Evolutionary conservation across 2,888 invertebrate species (phyloP).

Genomic region (Melipona bicolor): DNA sequence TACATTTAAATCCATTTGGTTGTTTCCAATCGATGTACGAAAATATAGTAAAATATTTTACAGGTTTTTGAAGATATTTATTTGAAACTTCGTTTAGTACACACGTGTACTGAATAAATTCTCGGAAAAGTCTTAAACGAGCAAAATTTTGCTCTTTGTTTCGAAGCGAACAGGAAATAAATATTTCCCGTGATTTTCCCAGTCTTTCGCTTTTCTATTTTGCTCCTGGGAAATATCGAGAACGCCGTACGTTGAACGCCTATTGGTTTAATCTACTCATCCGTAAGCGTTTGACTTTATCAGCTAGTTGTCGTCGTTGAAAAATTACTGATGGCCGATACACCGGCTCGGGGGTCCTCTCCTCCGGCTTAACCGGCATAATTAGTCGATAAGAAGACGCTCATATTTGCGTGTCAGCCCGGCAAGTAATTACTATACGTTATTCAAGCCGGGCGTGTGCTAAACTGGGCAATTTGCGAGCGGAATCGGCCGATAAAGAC

Average conservation of each 20-base stretch:
- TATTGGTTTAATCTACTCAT: background rate
- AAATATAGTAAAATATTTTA: too few relatives aligned
- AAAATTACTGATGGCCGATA: slow-evolving; percentile 32
- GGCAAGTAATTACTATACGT: slow-evolving; percentile 51
- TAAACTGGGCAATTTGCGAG: slow-evolving; percentile 57
- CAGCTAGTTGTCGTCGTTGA: slow-evolving; percentile 27
- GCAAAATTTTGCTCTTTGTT: too few relatives aligned
- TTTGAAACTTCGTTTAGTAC: too few relatives aligned
- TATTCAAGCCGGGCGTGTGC: slow-evolving; percentile 42
- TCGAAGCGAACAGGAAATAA: background rate
- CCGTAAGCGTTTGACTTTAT: slow-evolving; percentile 25
- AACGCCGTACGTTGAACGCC: background rate
- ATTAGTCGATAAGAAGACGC: slow-evolving; percentile 48
- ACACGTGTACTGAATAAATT: too few relatives aligned
- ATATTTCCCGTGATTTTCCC: background rate
- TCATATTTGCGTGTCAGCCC: slow-evolving; percentile 48
- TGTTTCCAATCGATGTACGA: too few relatives aligned
- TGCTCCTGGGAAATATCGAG: background rate
- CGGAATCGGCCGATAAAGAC: slow-evolving; percentile 51
- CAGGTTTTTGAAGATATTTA: too few relatives aligned
- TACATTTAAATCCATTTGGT: too few relatives aligned
- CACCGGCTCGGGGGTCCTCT: background rate
- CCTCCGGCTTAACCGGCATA: slow-evolving; percentile 22
- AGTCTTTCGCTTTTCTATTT: background rate
- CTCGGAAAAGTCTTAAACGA: too few relatives aligned